Evolutionary conservation across 2,797 vertebrate species (phyloP), one percentile per base, ranked within the genome.

Genomic region (Premnoplex brunnescens): DNA sequence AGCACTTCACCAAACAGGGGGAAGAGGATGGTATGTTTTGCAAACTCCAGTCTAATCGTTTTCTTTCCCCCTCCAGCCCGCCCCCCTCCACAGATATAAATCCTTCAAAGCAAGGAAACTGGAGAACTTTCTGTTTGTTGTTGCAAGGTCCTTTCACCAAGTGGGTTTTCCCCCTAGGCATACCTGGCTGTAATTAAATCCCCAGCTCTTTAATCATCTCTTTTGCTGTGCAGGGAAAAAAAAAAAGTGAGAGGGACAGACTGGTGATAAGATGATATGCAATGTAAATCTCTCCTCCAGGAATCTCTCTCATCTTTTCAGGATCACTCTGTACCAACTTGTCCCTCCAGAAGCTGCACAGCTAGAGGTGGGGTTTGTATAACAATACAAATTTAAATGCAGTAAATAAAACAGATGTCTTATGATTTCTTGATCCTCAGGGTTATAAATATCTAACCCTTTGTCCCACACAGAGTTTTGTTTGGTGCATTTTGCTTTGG

Each of bases 121-220:
- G 89, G 91, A 96, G 96, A 94, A 97, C 94, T 96, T 96, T 91
- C 74, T 97, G 94, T 96, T 97, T 97, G 96, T 95, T 96, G 90
- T 96, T 96, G 85, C 88, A 41, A 94, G 80, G 93, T 92, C 94
- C 96, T 95, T 95, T 95, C 85, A 95, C 91, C 20, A 46, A 95
- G 89, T 91, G 96, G 96, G 95, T 95, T 96, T 96, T 96, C n/a
- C 88, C 91, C 91, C 12, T 58, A 87, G 96, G 96, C 96, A 48
- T 96, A 93, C 88, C 95, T 96, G 91, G 64, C 88, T 95, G 74
- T 89, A 96, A 95, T 96, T 97, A 96, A 96, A 96, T 95, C 88
- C 74, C 34, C 0, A 3, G 34, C 83, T 96, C 91, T 96, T 95
- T 95, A 97, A 96, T 97, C 93, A 96, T 97, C 83, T 95, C 88